Conservation (phyloP, 37 sponge, comb jelly and placozoan species). For the Aplysina aerophoba region DNA sequence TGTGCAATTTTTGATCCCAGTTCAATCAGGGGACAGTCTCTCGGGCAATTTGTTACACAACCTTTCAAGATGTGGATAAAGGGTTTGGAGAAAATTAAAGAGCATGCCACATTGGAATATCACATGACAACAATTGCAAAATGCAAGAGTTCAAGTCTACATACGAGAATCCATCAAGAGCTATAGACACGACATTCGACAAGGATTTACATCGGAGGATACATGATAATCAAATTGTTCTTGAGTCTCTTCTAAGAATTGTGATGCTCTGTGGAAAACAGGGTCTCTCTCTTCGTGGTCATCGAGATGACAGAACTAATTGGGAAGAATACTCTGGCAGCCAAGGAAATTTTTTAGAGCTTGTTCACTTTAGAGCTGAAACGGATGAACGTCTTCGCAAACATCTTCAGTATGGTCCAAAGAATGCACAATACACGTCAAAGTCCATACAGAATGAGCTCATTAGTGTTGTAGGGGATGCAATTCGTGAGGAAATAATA, state of each 20-base stretch:
- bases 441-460: constrained; percentile 17
- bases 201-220: constrained; percentile 28
- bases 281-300: constrained; percentile 51
- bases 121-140: constrained; percentile 37
- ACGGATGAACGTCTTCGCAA: constrained; percentile 1
- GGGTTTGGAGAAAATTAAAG: constrained; percentile 26
- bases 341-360: constrained; percentile 27
- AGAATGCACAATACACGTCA: constrained; percentile 9
- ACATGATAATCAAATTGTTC: constrained; percentile 37
- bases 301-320: constrained; percentile 54
- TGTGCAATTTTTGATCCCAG: constrained; percentile 61
- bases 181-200: constrained; percentile 33
- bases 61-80: constrained; percentile 56
- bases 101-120: constrained; percentile 43
- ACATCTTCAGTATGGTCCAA: constrained; percentile 14
- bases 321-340: constrained; percentile 32
- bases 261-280: constrained; percentile 65
- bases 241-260: constrained; percentile 47
- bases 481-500: not conserved
- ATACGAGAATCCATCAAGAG: constrained; percentile 38
- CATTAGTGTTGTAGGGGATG: constrained; percentile 15
- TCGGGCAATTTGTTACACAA: constrained; percentile 49
- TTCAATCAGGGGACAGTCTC: constrained; percentile 45
- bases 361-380: constrained; percentile 20
- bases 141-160: constrained; percentile 34